A percentile compares a stretch with the other conserved stretches of the same genome.
phyloP scores from a whole-genome alignment of 1,140 invertebrate species.

The Lordiphosa collinella region DNA sequence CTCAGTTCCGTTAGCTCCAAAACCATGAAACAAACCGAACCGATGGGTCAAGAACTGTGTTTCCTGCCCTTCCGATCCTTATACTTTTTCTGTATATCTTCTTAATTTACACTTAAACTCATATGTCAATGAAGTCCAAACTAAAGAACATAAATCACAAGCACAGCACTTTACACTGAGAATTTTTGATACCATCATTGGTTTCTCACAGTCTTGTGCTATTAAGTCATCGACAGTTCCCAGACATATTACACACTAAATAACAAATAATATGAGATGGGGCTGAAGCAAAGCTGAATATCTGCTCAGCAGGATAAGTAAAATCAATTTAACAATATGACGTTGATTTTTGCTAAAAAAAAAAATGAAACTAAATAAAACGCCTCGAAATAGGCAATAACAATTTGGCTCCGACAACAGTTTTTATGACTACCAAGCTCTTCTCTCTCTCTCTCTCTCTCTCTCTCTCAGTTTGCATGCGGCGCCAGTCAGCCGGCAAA shows the following conservation, averaged over 20 bases:
- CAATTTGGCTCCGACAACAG: slow-evolving; percentile 16
- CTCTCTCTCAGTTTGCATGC: slow-evolving; percentile 35
- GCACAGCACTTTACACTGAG: neutral
- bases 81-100: too few relatives aligned
- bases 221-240: slow-evolving; percentile 46
- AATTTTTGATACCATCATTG: neutral
- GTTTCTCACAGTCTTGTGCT: slow-evolving; percentile 14
- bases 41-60: too few relatives aligned
- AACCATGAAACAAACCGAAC: too few relatives aligned
- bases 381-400: slow-evolving; percentile 47
- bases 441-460: slow-evolving; percentile 5
- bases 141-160: slow-evolving; percentile 28
- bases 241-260: slow-evolving; percentile 26
- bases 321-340: slow-evolving; percentile 44
- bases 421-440: neutral
- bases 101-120: too few relatives aligned
- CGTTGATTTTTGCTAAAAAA: slow-evolving; percentile 34
- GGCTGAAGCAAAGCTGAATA: slow-evolving; percentile 3
- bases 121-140: too few relatives aligned
- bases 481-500: slow-evolving; percentile 59
- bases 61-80: too few relatives aligned
- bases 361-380: slow-evolving; percentile 33
- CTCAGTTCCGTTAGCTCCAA: too few relatives aligned
- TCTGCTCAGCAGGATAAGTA: slow-evolving; percentile 12
- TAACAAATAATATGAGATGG: neutral